Conservation (phyloP, 2,888 invertebrate genomes). For the Parnassius smintheus region DNA sequence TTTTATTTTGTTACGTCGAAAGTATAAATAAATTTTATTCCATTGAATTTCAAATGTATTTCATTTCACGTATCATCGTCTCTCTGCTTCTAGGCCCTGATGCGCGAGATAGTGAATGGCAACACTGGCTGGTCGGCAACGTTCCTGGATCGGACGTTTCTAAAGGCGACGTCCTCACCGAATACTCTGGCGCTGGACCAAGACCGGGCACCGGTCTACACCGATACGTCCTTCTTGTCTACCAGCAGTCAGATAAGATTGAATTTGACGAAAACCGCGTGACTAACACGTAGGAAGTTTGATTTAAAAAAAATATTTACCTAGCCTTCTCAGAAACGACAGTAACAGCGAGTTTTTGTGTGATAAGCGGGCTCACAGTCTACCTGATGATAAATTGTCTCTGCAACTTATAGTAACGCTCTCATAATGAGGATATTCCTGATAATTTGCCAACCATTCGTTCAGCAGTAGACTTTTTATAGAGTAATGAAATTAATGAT, state of each 20-base stretch:
- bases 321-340: background rate
- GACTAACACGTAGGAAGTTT: slow-evolving; percentile 66
- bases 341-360: no score
- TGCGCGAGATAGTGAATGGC: slow-evolving; percentile 95
- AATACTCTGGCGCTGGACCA: slow-evolving; percentile 92
- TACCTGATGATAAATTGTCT: no score
- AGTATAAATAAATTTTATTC: no score
- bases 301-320: background rate
- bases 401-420: no score
- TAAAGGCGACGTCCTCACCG: slow-evolving; percentile 87
- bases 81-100: slow-evolving; percentile 87
- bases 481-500: no score
- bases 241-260: slow-evolving; percentile 84
- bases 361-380: background rate
- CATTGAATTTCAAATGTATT: no score
- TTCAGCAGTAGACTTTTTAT: no score
- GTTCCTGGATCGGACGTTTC: slow-evolving; percentile 86
- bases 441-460: no score
- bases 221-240: slow-evolving; percentile 89
- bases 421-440: no score
- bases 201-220: slow-evolving; percentile 88
- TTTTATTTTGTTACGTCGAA: no score
- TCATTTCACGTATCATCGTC: no score
- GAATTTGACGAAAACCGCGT: slow-evolving; percentile 79
- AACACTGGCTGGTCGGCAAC: slow-evolving; percentile 95